Evolutionary conservation across 2,888 invertebrate species (phyloP), one percentile per base, ranked within the genome.

Genomic region (Campopleginae sp.): DNA sequence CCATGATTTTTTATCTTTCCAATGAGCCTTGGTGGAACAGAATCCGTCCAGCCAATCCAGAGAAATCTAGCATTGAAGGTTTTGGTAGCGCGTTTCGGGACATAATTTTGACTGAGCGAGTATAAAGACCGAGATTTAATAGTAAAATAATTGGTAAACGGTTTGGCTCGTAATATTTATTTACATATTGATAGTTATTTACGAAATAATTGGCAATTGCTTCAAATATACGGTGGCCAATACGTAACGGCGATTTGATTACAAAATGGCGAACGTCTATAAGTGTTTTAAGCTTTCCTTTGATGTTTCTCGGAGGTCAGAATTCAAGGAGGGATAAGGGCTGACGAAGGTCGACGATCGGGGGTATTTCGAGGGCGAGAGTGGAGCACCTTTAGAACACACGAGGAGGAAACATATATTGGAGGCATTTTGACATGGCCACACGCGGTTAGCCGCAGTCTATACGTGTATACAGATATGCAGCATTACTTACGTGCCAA

Each of bases 401-500:
- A 77, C 61, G 58, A 72, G n/a, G 63, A 66, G 72, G 78, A 79
- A 58, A 80, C 74, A 63, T 38, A 63, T 84, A 79, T 80, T 61
- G 54, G 27, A 65, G 68, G 66, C 46, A 71, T 71, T 76, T 83
- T 65, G 77, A 46, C 83, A 51, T 61, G 61, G 76, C 75, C 80
- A 51, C 79, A 61, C 79, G 85, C 82, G 85, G 85, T 85, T 82
- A 27, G 46, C 80, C 82, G 71, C 82, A 72, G 65, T 58, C 14
- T 71, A 63, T 54, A 65, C 46, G 46, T 68, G 71, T 46, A 58
- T 63, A 61, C 63, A 76, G 12, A 31, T 51, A n/a, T 33, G 46
- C 12, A 5, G 61, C 46, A 58, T 46, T 75, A 79, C 38, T 79
- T 66, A 79, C 72, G 82, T 80, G 61, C 90, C 90, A 90, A 90